These are phyloP conservation scores for Poecilobothrus nobilitatus DNA, from an alignment of 2,888 invertebrate genomes.

Conservation along the genomic window DNA sequence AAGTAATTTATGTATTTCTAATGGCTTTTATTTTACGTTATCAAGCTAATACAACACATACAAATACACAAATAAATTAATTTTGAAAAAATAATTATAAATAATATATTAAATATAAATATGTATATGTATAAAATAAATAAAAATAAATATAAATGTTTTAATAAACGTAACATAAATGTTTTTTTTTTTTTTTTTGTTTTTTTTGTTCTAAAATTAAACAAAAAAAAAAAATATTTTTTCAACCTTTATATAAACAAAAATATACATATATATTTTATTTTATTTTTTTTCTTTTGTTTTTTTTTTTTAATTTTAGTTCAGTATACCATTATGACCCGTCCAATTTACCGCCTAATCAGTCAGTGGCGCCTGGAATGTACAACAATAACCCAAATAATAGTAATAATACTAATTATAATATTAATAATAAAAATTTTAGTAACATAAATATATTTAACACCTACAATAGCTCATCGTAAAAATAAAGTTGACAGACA, in stretches of 20 bases:
- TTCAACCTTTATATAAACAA: too few species aligned
- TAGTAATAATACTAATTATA: conserved; percentile 12
- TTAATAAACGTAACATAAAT: neutral
- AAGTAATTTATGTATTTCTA: too few species aligned
- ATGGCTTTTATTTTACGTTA: neutral
- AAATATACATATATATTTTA: neutral
- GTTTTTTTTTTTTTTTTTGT: neutral
- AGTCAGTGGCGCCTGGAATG: conserved; percentile 31
- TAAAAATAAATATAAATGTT: neutral
- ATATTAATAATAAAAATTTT: conserved; percentile 17
- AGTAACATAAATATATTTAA: conserved; percentile 19
- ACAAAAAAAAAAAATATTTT: too few species aligned
- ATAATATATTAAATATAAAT: neutral
- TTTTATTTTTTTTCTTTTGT: too few species aligned
- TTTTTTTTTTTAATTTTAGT: conserved; percentile 29
- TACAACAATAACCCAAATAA: conserved; percentile 23
- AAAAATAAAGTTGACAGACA: conserved; percentile 17
- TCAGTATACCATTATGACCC: conserved; percentile 45
- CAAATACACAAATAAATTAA: neutral
- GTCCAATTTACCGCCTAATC: conserved; percentile 42
- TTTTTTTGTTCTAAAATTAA: neutral
- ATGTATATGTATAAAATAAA: conserved; percentile 7
- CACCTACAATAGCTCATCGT: neutral
- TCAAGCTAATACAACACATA: neutral
- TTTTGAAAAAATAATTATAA: conserved; percentile 3